A percentile compares a stretch with the other conserved stretches of the same genome.
Conservation (phyloP, 2,113 vertebrate species). For the Sardina pilchardus region DNA sequence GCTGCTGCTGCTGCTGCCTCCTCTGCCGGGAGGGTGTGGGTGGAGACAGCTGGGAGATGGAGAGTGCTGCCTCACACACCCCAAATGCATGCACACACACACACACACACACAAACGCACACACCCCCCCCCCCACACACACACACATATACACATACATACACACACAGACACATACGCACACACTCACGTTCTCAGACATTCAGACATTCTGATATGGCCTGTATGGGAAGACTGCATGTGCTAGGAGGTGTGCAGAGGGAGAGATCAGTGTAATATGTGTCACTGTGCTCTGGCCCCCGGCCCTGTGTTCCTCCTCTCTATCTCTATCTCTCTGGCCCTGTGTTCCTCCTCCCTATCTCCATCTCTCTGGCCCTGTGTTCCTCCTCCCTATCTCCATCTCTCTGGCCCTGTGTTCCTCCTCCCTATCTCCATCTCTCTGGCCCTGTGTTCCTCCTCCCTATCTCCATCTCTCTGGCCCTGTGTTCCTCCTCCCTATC, state of each 20-base stretch:
- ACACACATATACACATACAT: neutral
- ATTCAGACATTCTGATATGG: too few relatives aligned
- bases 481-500: too few relatives aligned
- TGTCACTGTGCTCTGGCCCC: neutral
- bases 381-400: too few relatives aligned
- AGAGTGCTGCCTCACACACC: conserved; percentile 37
- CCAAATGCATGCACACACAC: neutral
- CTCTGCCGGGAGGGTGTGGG: conserved; percentile 10
- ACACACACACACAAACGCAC: neutral
- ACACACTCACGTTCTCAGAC: too few relatives aligned
- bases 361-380: neutral
- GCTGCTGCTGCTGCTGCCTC: conserved; percentile 2
- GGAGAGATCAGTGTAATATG: neutral
- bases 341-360: too few relatives aligned
- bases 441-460: neutral
- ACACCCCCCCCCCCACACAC: neutral
- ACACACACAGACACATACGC: neutral
- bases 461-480: neutral
- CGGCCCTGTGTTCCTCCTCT: too few relatives aligned
- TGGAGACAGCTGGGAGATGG: conserved; percentile 44
- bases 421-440: neutral
- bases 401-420: neutral
- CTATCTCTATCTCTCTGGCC: neutral
- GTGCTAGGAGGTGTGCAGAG: neutral
- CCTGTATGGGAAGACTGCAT: too few relatives aligned